Conservation (phyloP, 2,113 vertebrate species). For the Toxostoma redivivum region DNA sequence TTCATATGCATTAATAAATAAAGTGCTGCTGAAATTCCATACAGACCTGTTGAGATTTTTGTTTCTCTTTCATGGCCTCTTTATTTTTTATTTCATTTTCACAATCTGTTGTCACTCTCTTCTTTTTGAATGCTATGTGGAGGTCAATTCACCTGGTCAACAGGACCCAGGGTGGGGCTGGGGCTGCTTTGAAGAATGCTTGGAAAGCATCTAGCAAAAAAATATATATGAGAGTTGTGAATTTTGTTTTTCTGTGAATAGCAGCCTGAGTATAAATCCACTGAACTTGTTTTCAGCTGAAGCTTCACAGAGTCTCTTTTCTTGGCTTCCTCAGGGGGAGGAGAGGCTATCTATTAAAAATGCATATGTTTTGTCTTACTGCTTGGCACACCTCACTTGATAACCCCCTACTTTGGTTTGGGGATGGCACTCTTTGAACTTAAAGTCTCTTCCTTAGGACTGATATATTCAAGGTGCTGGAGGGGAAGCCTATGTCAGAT, state of each 20-base stretch:
- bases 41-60: constrained; percentile 69
- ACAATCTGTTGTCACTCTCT: neutral
- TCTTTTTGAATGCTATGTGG: neutral
- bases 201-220: neutral
- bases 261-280: neutral
- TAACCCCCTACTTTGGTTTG: constrained; percentile 50
- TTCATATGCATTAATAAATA: constrained; percentile 74
- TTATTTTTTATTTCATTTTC: neutral
- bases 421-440: constrained; percentile 52
- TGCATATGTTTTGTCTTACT: constrained; percentile 57
- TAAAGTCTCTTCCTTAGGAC: constrained; percentile 54
- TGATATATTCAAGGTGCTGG: constrained; percentile 56
- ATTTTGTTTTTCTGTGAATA: neutral
- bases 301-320: constrained; percentile 37
- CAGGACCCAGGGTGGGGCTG: neutral
- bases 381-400: constrained; percentile 29
- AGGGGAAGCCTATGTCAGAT: constrained; percentile 40
- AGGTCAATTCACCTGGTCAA: neutral
- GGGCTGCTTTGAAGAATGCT: neutral
- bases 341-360: constrained; percentile 58
- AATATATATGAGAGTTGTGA: neutral
- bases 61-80: constrained; percentile 53
- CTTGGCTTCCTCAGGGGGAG: constrained; percentile 35
- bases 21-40: constrained; percentile 65
- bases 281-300: constrained; percentile 37